These are phyloP conservation scores for Rotaria sp. DNA, from an alignment of 2,888 invertebrate genomes.

Conservation along the genomic window DNA sequence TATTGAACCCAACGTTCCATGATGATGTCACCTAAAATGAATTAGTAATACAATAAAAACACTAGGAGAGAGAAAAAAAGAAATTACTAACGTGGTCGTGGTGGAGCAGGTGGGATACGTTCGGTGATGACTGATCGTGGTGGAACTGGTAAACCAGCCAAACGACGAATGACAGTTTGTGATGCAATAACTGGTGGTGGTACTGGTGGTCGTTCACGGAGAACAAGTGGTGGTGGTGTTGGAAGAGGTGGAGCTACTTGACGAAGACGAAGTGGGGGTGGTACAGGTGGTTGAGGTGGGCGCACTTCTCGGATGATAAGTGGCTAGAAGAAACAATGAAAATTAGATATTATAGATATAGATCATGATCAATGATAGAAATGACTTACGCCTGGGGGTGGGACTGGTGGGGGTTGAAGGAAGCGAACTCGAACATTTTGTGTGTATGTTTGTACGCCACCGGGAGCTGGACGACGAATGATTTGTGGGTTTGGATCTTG, in stretches of 20 bases:
- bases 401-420: conserved; percentile 2
- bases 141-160: background rate
- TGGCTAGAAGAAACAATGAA: background rate
- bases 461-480: background rate
- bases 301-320: background rate
- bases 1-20: background rate
- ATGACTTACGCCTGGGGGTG: background rate
- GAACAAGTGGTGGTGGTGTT: background rate
- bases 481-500: too few relatives aligned
- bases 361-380: background rate
- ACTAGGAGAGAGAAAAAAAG: background rate
- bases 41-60: background rate
- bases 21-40: background rate
- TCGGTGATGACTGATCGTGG: too few relatives aligned
- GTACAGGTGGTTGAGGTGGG: background rate
- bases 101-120: background rate
- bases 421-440: background rate
- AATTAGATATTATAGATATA: background rate
- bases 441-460: background rate
- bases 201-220: conserved; percentile 14
- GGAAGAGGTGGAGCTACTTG: background rate
- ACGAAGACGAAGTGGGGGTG: background rate
- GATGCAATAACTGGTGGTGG: background rate
- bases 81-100: background rate
- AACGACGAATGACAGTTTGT: background rate